Base-by-base conservation (phyloP, 2,797 vertebrate species). In the Oceanodroma leucorhoa region DNA sequence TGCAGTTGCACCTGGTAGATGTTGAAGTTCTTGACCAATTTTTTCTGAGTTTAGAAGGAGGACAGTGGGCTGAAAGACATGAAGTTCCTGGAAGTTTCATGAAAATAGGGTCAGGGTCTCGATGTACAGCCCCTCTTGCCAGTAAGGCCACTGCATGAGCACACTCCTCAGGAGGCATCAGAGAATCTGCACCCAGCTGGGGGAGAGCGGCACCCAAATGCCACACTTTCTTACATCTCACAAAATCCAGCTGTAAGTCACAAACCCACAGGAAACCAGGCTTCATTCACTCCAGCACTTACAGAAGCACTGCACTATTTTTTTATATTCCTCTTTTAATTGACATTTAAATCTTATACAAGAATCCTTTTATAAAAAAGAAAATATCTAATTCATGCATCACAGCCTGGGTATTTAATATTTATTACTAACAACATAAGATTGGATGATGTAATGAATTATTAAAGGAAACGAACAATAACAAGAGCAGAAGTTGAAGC, bases 401-500 rank as follows among this genome's bases (percentile, higher is more conserved):
- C 95, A 80, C 91, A 92, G 83, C 57, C 70, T 82, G 91, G 5
- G 40, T 84, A 78, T 83, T 93, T 69, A 93, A 86, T 86, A 88
- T 92, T 93, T 96, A 87, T 67, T 76, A 71, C 89, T 54, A 88
- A 67, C 69, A 94, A 92, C 79, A 60, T 38, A 87, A 93, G 64
- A 91, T 45, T 58, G 92, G 96, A 87, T 71, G 88, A 88, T 53
- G 60, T 17, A 48, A 81, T 95, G 90, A 95, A 96, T 96, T 97
- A 95, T 95, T 89, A 90, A 95, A 57, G n/a, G 82, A 34, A 85
- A 69, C 1, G 34, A 87, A 94, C 87, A 76, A 84, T 83, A 95
- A 93, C 83, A 87, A 32, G 88, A 81, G 83, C 53, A 41, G 66
- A 65, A 93, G 77, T 57, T 64, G 66, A 66, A 71, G 79, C 50